Evolutionary conservation across 2,113 vertebrate genomes (phyloP).

Genomic region (Lipophrys pholis): DNA sequence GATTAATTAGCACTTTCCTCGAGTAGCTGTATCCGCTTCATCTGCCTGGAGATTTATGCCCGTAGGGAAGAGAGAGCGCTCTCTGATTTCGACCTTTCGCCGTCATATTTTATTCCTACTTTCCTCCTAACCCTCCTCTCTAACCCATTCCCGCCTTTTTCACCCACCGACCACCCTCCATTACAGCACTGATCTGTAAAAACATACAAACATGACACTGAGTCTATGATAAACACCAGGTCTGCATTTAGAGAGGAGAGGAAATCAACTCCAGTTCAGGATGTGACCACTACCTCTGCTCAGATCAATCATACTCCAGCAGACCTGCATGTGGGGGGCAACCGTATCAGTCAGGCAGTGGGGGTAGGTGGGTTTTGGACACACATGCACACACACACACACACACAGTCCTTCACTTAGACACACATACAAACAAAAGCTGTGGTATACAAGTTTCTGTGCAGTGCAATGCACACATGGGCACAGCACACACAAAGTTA

Average conservation of each 20-base stretch:
- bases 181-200: conserved; percentile 80
- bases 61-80: conserved; percentile 57
- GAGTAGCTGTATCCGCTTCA: conserved; percentile 74
- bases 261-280: conserved; percentile 86
- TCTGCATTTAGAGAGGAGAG: conserved; percentile 77
- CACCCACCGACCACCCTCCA: conserved; percentile 46
- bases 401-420: conserved; percentile 14
- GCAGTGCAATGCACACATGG: conserved; percentile 52
- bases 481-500: conserved; percentile 60
- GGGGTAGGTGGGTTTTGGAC: conserved; percentile 23
- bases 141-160: conserved; percentile 62
- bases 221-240: conserved; percentile 84
- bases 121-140: conserved; percentile 53
- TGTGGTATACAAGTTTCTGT: conserved; percentile 46
- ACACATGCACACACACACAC: conserved; percentile 19
- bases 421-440: conserved; percentile 67
- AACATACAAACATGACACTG: conserved; percentile 86
- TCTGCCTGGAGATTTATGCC: conserved; percentile 76
- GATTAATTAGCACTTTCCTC: conserved; percentile 79
- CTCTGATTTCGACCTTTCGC: conserved; percentile 68
- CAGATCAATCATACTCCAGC: conserved; percentile 84
- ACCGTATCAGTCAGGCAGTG: conserved; percentile 53
- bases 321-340: conserved; percentile 73
- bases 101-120: conserved; percentile 37
- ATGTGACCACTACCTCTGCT: conserved; percentile 84